These are phyloP conservation scores for Globia sparganii DNA, from an alignment of 2,888 invertebrate species.

Conservation along the genomic window DNA sequence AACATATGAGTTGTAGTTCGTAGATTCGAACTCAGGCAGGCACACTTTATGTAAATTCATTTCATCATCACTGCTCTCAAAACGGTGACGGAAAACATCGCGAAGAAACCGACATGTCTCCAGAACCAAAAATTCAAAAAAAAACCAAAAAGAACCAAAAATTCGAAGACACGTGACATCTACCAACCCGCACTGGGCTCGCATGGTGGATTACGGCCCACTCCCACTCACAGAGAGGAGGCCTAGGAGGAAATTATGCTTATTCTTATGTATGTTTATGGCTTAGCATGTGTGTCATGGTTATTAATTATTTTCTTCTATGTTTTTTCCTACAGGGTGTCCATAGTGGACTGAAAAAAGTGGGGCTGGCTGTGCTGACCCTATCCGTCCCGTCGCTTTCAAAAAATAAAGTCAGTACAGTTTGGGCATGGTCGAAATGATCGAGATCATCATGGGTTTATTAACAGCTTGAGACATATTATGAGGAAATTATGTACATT, in stretches of 20 bases:
- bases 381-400: conserved; percentile 81
- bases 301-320: conserved; percentile 25
- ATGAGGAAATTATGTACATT: neutral
- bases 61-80: neutral
- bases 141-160: too few species aligned
- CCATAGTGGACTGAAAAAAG: conserved; percentile 82
- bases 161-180: too few species aligned
- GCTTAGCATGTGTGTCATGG: neutral
- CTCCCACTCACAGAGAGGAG: neutral
- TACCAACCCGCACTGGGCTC: too few species aligned
- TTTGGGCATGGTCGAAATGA: conserved; percentile 45
- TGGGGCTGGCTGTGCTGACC: conserved; percentile 86
- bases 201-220: neutral
- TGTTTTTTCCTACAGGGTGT: conserved; percentile 80
- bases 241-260: neutral
- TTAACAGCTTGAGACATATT: conserved; percentile 35
- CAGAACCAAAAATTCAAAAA: too few species aligned
- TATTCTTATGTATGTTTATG: neutral
- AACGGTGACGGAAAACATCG: too few species aligned
- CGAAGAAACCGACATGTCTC: too few species aligned
- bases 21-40: neutral
- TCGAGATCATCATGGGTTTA: conserved; percentile 27
- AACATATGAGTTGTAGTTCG: too few species aligned
- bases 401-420: conserved; percentile 85
- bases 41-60: neutral